Base-by-base conservation (phyloP, 2,113 vertebrate species). In the Suncus etruscus region DNA sequence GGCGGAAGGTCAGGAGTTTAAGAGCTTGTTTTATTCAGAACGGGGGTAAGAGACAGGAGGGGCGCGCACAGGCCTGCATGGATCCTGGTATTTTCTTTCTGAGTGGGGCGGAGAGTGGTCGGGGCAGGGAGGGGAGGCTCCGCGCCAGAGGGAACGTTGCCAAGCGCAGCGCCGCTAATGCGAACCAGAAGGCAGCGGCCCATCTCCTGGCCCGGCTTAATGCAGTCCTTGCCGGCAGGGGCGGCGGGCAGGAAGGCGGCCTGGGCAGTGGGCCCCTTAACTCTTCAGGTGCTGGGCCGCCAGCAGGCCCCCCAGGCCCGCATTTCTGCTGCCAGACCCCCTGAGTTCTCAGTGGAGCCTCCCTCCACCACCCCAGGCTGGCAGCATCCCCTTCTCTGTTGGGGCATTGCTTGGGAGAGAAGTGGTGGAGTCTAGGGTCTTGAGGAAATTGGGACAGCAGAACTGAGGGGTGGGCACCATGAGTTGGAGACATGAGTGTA, bases 91-190 rank as follows among this genome's bases (percentile, higher is more conserved):
- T 97, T 97, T 97, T 93, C 84, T 96, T 9, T 93, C 97, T 96
- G 96, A 95, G 89, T 78, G 54, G 89, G 93, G 96, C 51, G 92
- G 95, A 95, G 85, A 94, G 84, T 65, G 91, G 95, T 87, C 90
- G 94, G 94, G 96, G 96, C 96, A 80, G 93, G 95, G 93, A 90
- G 95, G 96, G 96, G 95, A 96, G 97, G 97, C 97, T 95, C 84
- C 92, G 94, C 95, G 97, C 97, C 96, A 97, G 97, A 97, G 96
- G 97, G 98, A 98, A 97, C 93, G 69, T 96, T 98, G 98, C 98
- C 98, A 98, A 97, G 94, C 96, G 96, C 96, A 96, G 97, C 95
- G 87, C 95, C 63, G 87, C 96, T 99, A 99, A 99, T 99, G 96
- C 87, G 97, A 98, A 98, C 98, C 98, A 99, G 97, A 98, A 98